Base-by-base conservation (phyloP, 2,888 invertebrate species). In the Atherix ibis region DNA sequence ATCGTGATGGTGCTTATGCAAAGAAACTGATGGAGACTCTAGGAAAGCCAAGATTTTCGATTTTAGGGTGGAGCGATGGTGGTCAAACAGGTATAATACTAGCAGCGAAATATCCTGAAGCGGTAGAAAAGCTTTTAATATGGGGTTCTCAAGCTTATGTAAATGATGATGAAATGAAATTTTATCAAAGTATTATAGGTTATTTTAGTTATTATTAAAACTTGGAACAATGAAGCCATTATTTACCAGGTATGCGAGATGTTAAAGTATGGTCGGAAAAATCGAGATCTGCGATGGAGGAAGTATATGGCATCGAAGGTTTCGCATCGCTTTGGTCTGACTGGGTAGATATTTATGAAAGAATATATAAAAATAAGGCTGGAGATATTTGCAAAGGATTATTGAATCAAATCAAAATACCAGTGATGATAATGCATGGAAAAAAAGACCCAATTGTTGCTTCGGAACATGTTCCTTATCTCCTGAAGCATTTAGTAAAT, bases 1-100 rank as follows among this genome's bases (percentile, higher is more conserved):
- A 74, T 36, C 68, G 68, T 41, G 89, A 91, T 65, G 87, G 88
- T 4, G 64, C 70, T 18, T 57, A 61, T 40, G 84, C 81, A 10
- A 63, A 68, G 41, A 58, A 71, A 35, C 65, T 91, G 31, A 83
- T 88, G 79, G 66, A 76, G 70, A 62, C 63, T 28, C 52, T 89
- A 6, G 70, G 73, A 2, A 65, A 76, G 27, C 51, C 67, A 0
- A 72, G 72, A 44, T 85, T 74, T 56, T 85, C 85, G 0, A 48
- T 88, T 8, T 50, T 89, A 36, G 91, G 91, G 2, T 91, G 89
- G 85, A 85, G 85, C 58, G 87, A 87, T 60, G 91, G 91, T 17
- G 91, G 84, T 2, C 78, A 76, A 27, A 72, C 80, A 1, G 75
- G 73, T 12, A 58, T 91, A 42, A 73, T 89, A 18, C 51, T 83